Conservation (phyloP, 2,888 invertebrate species). For the Drosophila neonasuta region DNA sequence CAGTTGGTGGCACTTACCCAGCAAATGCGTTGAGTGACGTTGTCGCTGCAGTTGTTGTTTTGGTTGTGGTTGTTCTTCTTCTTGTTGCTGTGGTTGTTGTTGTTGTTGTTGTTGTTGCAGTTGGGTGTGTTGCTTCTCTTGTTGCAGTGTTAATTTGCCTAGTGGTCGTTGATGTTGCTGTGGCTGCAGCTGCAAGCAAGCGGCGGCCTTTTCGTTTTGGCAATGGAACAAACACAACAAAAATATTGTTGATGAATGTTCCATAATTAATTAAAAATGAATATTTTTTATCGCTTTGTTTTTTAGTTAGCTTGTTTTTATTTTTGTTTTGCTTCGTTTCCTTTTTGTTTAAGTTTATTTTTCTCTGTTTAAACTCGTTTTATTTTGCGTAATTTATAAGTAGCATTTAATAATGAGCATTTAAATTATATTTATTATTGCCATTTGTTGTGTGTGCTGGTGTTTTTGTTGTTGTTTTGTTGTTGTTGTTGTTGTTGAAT, state of each 20-base stretch:
- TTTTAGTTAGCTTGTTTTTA: constrained; percentile 12
- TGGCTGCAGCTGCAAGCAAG: constrained; percentile 62
- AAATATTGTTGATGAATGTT: constrained; percentile 75
- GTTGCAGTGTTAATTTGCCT: constrained; percentile 33
- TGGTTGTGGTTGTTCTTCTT: constrained; percentile 20
- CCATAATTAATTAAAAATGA: constrained; percentile 72
- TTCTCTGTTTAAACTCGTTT: constrained; percentile 38
- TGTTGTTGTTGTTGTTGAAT: constrained; percentile 36
- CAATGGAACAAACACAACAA: constrained; percentile 73
- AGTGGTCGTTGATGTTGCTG: constrained; percentile 49
- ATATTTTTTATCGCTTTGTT: constrained; percentile 32
- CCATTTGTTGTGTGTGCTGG: constrained; percentile 36
- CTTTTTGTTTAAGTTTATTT: constrained; percentile 6
- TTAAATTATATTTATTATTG: constrained; percentile 50
- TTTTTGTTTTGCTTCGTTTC: constrained; percentile 5
- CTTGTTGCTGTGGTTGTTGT: constrained; percentile 20
- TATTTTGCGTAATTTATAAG: constrained; percentile 55
- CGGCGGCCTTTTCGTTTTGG: constrained; percentile 64
- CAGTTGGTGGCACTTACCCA: constrained; percentile 53
- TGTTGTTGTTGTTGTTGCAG: constrained; percentile 12
- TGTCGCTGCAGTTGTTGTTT: constrained; percentile 22
- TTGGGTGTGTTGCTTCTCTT: constrained; percentile 28
- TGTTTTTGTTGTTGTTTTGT: constrained; percentile 4
- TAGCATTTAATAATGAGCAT: constrained; percentile 57
- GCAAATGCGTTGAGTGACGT: constrained; percentile 41